phyloP scores from a whole-genome alignment of 2,888 invertebrate genomes.

The Hirudinaria manillensis region DNA sequence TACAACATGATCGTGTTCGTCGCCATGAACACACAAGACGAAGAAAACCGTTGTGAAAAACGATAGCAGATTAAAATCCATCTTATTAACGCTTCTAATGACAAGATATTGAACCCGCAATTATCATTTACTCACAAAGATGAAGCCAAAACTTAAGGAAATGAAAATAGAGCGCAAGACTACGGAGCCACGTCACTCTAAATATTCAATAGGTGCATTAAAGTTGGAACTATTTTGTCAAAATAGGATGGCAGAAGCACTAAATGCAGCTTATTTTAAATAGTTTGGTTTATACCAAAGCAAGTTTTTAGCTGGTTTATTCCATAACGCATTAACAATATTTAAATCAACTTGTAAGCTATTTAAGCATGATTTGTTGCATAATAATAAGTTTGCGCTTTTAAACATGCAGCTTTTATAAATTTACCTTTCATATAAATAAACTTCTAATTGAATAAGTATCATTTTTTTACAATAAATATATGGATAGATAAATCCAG shows the following conservation, averaged over 20 bases:
- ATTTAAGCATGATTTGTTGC: too few relatives aligned
- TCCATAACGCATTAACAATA: too few relatives aligned
- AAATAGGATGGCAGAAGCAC: not conserved
- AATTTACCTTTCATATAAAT: too few relatives aligned
- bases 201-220: slow-evolving; percentile 12
- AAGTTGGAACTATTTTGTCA: not conserved
- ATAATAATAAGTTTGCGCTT: too few relatives aligned
- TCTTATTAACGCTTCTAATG: not conserved
- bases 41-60: slow-evolving; percentile 24
- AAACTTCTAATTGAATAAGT: too few relatives aligned
- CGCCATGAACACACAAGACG: slow-evolving; percentile 50
- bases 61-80: not conserved
- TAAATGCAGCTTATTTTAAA: not conserved
- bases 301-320: not conserved
- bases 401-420: too few relatives aligned
- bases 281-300: not conserved
- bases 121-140: not conserved
- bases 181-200: slow-evolving; percentile 13
- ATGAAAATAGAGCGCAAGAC: slow-evolving; percentile 18
- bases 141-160: not conserved
- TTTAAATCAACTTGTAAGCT: too few relatives aligned
- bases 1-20: slow-evolving; percentile 74
- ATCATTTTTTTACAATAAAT: too few relatives aligned
- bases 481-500: too few relatives aligned
- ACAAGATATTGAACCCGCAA: not conserved